Conservation (phyloP, 2,113 vertebrate genomes). For the Dascyllus trimaculatus region DNA sequence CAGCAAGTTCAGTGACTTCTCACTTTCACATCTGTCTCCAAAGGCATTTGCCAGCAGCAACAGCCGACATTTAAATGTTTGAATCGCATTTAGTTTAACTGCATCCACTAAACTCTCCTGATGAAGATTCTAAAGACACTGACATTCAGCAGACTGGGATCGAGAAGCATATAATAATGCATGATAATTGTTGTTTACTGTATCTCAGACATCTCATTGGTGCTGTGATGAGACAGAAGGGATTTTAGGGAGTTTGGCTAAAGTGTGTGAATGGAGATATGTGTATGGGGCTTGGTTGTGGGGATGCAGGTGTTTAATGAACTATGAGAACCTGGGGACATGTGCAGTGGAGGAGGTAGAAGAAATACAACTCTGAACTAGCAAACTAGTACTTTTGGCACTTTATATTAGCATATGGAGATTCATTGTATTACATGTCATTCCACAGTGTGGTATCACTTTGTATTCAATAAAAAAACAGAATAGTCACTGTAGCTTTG, state of each 20-base stretch:
- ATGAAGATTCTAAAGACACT: constrained; percentile 33
- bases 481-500: background rate
- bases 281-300: background rate
- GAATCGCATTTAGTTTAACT: constrained; percentile 48
- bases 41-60: constrained; percentile 57
- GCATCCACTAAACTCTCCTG: constrained; percentile 11
- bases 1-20: constrained; percentile 49
- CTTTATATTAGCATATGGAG: background rate
- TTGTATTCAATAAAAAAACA: background rate
- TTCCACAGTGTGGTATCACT: background rate
- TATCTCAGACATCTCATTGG: background rate
- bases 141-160: constrained; percentile 48
- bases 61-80: constrained; percentile 63
- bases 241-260: background rate
- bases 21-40: constrained; percentile 52
- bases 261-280: background rate
- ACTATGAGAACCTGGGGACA: background rate
- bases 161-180: constrained; percentile 20
- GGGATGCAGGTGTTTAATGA: background rate
- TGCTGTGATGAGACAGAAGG: background rate
- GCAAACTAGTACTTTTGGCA: background rate
- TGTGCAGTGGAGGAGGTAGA: background rate
- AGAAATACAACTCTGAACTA: background rate
- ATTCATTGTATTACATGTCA: background rate
- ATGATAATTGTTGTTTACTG: background rate